Conservation (phyloP, 37 sponge, comb jelly and placozoan genomes). For the Ephydatia muelleri region DNA sequence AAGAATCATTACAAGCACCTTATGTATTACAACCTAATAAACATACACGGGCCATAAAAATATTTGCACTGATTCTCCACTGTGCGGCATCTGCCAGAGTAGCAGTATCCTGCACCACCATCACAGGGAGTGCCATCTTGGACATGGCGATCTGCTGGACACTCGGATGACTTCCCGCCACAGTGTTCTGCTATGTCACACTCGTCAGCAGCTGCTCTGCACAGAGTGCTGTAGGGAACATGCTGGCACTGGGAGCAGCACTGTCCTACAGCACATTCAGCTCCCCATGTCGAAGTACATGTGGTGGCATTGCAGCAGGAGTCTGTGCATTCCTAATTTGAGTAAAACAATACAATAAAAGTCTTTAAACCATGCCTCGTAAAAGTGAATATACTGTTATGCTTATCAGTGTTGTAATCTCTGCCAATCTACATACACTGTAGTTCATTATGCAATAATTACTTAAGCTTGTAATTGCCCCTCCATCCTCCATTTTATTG, state of each 20-base stretch:
- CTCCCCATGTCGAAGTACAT: constrained; percentile 42
- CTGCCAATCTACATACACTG: no score
- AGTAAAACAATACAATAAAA: no score
- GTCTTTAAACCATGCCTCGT: no score
- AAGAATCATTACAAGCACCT: no score
- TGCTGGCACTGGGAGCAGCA: constrained; percentile 64
- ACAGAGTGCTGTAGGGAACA: constrained; percentile 23
- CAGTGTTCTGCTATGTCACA: constrained; percentile 73
- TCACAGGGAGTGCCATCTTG: constrained; percentile 48
- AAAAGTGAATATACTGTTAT: no score
- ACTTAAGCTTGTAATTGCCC: no score
- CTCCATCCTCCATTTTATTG: no score
- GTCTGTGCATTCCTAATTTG: constrained; percentile 75
- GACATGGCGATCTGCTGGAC: constrained; percentile 46
- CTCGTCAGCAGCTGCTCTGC: constrained; percentile 28
- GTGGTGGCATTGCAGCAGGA: constrained; percentile 85
- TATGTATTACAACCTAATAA: no score
- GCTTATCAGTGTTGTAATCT: no score
- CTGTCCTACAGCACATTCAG: constrained; percentile 41
- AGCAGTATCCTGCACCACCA: constrained; percentile 51
- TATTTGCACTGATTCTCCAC: constrained; percentile 34
- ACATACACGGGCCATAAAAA: constrained; percentile 32
- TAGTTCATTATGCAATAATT: no score
- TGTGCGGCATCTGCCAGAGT: constrained; percentile 46
- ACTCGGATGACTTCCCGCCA: constrained; percentile 52